Conservation (phyloP, 2,113 vertebrate genomes). For the Tachycineta bicolor region DNA sequence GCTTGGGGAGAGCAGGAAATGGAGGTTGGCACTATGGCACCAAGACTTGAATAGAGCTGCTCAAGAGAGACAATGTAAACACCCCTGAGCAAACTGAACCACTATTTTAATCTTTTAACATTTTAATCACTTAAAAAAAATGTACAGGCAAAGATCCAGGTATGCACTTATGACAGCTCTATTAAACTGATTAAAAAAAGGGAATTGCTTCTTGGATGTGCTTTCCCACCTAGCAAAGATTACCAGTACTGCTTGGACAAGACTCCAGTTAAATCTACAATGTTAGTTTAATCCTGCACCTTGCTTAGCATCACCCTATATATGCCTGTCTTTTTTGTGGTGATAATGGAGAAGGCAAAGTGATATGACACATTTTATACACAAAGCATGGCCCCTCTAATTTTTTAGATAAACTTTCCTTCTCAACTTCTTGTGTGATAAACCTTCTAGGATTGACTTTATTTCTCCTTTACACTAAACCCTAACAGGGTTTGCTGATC, state of each 20-base stretch:
- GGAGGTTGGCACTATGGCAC: neutral
- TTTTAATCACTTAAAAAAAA: neutral
- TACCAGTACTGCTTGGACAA: neutral
- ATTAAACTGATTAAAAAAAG: neutral
- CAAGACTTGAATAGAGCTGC: slow-evolving; percentile 4
- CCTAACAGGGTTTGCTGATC: slow-evolving; percentile 70
- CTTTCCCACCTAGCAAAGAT: neutral
- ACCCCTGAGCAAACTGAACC: neutral
- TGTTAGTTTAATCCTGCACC: neutral
- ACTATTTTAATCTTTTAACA: neutral
- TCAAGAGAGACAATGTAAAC: slow-evolving; percentile 34
- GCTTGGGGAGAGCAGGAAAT: neutral
- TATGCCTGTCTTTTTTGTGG: neutral
- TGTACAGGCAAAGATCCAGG: neutral
- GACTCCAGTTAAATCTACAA: neutral
- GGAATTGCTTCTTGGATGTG: neutral
- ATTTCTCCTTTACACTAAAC: slow-evolving; percentile 9
- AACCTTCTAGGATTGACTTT: neutral
- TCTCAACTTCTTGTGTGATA: neutral
- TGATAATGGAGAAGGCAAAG: neutral
- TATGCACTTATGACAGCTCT: neutral
- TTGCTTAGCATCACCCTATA: neutral
- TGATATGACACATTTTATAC: neutral
- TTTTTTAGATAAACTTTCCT: slow-evolving; percentile 7
- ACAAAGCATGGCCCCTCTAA: neutral